Percentiles rank a stretch among this genome's conserved stretches.
phyloP scores from a whole-genome alignment of 2,888 invertebrate species.

The Pristionchus mayeri region DNA sequence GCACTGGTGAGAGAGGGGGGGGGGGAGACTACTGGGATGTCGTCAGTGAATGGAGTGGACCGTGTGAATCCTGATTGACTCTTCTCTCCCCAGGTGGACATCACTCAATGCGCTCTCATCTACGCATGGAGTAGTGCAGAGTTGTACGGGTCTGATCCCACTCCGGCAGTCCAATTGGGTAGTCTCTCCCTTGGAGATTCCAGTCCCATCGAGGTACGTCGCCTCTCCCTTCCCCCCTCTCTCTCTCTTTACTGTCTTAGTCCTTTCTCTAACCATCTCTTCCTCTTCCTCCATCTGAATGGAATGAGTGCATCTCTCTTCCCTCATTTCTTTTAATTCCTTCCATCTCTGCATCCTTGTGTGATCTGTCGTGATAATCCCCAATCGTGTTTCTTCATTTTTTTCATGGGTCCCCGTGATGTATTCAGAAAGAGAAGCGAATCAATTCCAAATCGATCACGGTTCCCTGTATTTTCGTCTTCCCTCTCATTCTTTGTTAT shows the following conservation, averaged over 20 bases:
- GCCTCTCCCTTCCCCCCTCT: not conserved
- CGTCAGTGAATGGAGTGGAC: no score
- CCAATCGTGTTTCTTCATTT: not conserved
- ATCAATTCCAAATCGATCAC: not conserved
- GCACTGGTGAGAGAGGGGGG: slow-evolving; percentile 43
- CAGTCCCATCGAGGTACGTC: slow-evolving; percentile 34
- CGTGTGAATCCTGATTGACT: not conserved
- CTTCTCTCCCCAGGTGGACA: slow-evolving; percentile 54
- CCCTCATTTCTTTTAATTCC: not conserved
- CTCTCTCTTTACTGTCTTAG: slow-evolving; percentile 11
- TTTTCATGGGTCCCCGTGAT: not conserved
- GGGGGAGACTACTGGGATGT: no score
- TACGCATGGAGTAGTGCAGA: slow-evolving; percentile 72
- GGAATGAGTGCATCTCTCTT: no score
- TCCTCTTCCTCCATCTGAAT: not conserved
- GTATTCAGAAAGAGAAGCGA: not conserved
- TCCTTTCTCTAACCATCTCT: not conserved
- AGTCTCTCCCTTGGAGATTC: slow-evolving; percentile 28
- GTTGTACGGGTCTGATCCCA: slow-evolving; percentile 69
- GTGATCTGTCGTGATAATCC: not conserved
- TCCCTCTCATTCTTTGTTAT: not conserved
- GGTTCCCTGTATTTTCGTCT: not conserved
- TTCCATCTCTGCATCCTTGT: not conserved
- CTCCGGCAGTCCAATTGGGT: slow-evolving; percentile 62
- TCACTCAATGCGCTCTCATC: slow-evolving; percentile 68